Base-by-base conservation (phyloP, 1,140 invertebrate genomes). In the Hyposmocoma kahamanoa region DNA sequence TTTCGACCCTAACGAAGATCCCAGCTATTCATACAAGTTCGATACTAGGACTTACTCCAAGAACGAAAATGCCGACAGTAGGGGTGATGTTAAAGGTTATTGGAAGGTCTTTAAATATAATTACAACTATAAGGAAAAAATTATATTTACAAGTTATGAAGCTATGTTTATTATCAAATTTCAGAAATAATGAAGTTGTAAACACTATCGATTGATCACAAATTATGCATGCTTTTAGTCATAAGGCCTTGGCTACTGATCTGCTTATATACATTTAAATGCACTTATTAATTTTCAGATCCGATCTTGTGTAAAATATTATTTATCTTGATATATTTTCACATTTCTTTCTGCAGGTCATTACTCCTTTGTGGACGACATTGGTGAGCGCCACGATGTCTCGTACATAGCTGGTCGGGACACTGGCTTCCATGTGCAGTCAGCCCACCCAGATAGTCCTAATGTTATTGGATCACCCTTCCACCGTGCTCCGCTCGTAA, bases 391-490 rank as follows among this genome's bases (percentile, higher is more conserved):
- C 1, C 91, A 93, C 66, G 91, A 91, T 56, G 91, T 93, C 0
- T 88, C 91, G 4, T 93, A 91, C 75, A 90, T 92, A 17, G 92
- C 92, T 0, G 91, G 91, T 0, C 88, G 91, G 36, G 89, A 90
- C 32, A 92, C 90, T 0, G 92, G 92, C 1, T 93, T 92, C 65
- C 90, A 92, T 65, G 91, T 93, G 1, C 91, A 90, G 39, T 91
- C 91, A 39, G 87, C 91, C 1, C 88, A 90, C 58, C 92, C 92
- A 0, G 92, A 93, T 56, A 90, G 88, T 6, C 87, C 88, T 0
- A 72, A 73, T 36, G 63, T 86, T n/a, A 88, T 87, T 34, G 88
- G 88, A 1, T 80, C 87, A 0, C 72, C 90, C 0, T 90, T 88
- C 57, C 90, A 88, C 53, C 79, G 84, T 10, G 87, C 87, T 1